Evolutionary conservation across 2,888 invertebrate genomes (phyloP), one percentile per base, ranked within the genome.

Genomic region (Pyralis farinalis): DNA sequence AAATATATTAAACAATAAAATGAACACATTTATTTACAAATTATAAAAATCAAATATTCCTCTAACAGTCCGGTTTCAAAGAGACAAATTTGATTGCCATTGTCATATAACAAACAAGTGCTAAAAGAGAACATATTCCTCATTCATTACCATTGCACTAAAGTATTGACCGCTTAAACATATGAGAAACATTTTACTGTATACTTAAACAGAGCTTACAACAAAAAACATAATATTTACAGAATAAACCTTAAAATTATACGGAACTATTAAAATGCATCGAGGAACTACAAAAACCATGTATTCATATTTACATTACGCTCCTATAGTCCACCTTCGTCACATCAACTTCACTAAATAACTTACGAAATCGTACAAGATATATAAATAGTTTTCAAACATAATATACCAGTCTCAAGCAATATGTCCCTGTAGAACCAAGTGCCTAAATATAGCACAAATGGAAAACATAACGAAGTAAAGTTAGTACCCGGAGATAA

Each of bases 211-310:
- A 49, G 43, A 49, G 44, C 43, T 45, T 37, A 43, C 35, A 32
- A 27, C 10, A 10, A 10, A 34, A 34, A 44, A 43, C 46, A 47
- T 37, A 47, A 52, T 51, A 57, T 57, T 49, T 55, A 58, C 53
- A 56, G 40, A 49, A 5, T 51, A 41, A 12, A n/a, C 12, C 12
- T 16, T 37, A 42, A 51, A 50, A 22, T 44, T 54, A 55, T 57
- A 66, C 51, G 53, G 40, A 67, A 59, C 66, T 72, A 75, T 69
- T 70, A 67, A 84, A 86, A 86, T 86, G 86, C 86, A 69, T 71
- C 45, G 58, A 85, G 84, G 86, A 85, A 86, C 85, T 71, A 78
- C 62, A 71, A 71, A 70, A 63, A 55, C 46, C 27, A 40, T 42
- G 42, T 43, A 44, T 53, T 47, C 41, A 50, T 47, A 44, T 40